These are phyloP conservation scores for Remorina albescens DNA, from an alignment of 2,797 vertebrate genomes.

Conservation along the genomic window DNA sequence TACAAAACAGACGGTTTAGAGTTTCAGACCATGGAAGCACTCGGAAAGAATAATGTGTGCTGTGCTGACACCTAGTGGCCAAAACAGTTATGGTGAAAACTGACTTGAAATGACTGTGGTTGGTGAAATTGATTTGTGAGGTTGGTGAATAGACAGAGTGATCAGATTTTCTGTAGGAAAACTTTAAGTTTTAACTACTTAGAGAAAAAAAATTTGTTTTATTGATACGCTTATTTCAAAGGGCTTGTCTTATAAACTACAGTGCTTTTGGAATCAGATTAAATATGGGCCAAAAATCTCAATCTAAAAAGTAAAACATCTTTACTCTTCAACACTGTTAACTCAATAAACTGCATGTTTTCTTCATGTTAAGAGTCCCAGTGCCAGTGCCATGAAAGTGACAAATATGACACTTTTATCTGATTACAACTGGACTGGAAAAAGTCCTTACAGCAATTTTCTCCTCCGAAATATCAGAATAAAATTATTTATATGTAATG, in stretches of 20 bases:
- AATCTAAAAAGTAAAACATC: neutral
- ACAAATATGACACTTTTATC: constrained; percentile 29
- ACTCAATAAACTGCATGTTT: constrained; percentile 31
- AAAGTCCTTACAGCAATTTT: constrained; percentile 4
- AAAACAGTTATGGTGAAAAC: constrained; percentile 64
- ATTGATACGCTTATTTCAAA: constrained; percentile 13
- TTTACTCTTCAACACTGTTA: constrained; percentile 39
- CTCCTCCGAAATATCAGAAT: constrained; percentile 9
- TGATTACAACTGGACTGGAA: constrained; percentile 29
- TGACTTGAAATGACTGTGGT: constrained; percentile 69
- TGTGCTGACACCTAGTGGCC: constrained; percentile 86
- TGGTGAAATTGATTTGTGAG: constrained; percentile 64
- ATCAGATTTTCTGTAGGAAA: constrained; percentile 58
- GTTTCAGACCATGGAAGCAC: constrained; percentile 87
- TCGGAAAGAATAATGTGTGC: constrained; percentile 83
- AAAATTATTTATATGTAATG: constrained; percentile 34
- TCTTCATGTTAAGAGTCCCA: constrained; percentile 70
- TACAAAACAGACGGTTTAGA: constrained; percentile 71
- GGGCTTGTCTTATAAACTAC: constrained; percentile 24
- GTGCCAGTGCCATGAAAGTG: constrained; percentile 61
- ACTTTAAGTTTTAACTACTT: constrained; percentile 60
- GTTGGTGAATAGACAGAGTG: constrained; percentile 64
- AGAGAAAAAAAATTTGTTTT: constrained; percentile 11
- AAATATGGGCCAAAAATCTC: constrained; percentile 9
- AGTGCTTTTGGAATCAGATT: constrained; percentile 27